Conservation (phyloP, 2,888 invertebrate genomes). For the Nowickia ferox region DNA sequence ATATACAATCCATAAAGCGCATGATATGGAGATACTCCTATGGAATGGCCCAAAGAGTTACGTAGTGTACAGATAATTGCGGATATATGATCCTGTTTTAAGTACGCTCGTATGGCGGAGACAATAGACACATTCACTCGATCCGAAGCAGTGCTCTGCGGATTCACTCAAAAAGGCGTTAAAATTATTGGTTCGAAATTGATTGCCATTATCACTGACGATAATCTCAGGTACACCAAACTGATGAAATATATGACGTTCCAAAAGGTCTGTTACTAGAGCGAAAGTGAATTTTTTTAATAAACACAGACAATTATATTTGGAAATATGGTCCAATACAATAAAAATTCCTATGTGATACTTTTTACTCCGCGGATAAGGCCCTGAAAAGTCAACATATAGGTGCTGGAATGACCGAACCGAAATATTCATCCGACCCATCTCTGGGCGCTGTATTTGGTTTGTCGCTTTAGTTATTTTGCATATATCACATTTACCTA, state of each 20-base stretch:
- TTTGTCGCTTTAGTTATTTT: conserved; percentile 59
- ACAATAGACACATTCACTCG: too few relatives aligned
- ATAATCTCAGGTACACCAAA: conserved; percentile 71
- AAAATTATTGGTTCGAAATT: conserved; percentile 4
- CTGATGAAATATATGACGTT: conserved; percentile 66
- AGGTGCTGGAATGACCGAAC: conserved; percentile 63
- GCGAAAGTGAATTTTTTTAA: conserved; percentile 41
- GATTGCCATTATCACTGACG: not conserved
- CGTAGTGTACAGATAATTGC: not conserved
- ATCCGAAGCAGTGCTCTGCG: not conserved
- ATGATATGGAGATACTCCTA: not conserved
- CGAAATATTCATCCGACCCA: conserved; percentile 35
- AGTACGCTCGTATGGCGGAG: not conserved
- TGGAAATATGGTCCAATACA: conserved; percentile 55
- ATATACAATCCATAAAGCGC: conserved; percentile 33
- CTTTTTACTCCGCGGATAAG: conserved; percentile 62
- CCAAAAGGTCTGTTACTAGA: not conserved
- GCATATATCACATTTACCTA: conserved; percentile 46
- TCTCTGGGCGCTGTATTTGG: conserved; percentile 38
- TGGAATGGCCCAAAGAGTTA: not conserved
- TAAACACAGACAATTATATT: conserved; percentile 38
- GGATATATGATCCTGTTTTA: not conserved
- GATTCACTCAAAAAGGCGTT: not conserved
- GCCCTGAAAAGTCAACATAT: conserved; percentile 54
- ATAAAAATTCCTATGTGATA: conserved; percentile 54